Conservation (phyloP, 2,888 invertebrate species). For the Xylocampa areola region DNA sequence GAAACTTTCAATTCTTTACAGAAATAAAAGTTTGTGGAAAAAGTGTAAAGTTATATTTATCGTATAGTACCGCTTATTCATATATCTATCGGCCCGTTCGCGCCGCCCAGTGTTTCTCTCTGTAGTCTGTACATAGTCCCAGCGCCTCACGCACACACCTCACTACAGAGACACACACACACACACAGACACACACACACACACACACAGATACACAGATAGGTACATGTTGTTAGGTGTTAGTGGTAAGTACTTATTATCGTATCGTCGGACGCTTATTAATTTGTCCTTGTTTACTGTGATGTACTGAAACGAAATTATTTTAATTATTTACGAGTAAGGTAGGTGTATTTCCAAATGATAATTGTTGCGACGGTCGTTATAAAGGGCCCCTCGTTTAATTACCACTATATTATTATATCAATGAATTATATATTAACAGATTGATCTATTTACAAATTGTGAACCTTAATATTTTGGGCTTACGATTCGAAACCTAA, state of each 20-base stretch:
- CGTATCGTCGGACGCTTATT: conserved; percentile 27
- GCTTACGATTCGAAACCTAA: conserved; percentile 18
- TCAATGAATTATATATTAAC: conserved; percentile 11
- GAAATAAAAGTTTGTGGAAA: not conserved
- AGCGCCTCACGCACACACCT: not conserved
- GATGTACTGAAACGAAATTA: conserved; percentile 52
- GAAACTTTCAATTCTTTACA: too few species aligned
- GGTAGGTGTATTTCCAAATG: conserved; percentile 15
- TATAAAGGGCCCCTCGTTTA: conserved; percentile 10
- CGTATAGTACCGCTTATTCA: not conserved
- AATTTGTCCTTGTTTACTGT: conserved; percentile 46
- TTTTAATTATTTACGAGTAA: conserved; percentile 31
- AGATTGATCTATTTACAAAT: conserved; percentile 34
- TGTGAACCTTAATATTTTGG: conserved; percentile 21
- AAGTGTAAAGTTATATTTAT: not conserved
- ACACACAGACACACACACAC: not conserved
- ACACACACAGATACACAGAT: not conserved
- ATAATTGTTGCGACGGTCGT: conserved; percentile 15
- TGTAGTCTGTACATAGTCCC: not conserved
- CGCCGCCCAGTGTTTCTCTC: not conserved
- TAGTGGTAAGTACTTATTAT: conserved; percentile 15
- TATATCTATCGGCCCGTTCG: not conserved
- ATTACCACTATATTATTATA: conserved; percentile 4
- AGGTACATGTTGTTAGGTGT: conserved; percentile 10
- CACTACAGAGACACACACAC: not conserved